A percentile compares a stretch with the other conserved stretches of the same genome.
Evolutionary conservation across 2,797 vertebrate genomes (phyloP).

Genomic region (Nannoperca obscura): DNA sequence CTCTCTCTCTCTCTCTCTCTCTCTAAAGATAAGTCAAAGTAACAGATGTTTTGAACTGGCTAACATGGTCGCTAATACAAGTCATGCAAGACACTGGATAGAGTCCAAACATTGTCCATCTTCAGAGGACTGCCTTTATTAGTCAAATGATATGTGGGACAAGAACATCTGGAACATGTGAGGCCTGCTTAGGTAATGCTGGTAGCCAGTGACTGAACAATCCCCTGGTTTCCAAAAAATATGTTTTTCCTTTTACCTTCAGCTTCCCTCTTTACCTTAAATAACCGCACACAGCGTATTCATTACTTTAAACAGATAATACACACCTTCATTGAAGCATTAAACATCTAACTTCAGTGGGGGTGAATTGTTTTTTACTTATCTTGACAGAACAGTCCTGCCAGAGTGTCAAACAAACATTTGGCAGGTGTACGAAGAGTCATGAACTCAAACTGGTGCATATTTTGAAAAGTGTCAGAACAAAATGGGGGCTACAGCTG

Average conservation of each 20-base stretch:
- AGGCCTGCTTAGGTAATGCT: slow-evolving; percentile 69
- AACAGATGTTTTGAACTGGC: slow-evolving; percentile 76
- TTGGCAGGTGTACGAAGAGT: slow-evolving; percentile 26
- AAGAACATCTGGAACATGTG: slow-evolving; percentile 76
- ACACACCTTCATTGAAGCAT: not conserved
- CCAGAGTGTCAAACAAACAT: not conserved
- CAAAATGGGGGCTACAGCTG: not conserved
- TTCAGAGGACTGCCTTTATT: slow-evolving; percentile 65
- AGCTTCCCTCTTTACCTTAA: slow-evolving; percentile 46
- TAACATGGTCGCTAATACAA: slow-evolving; percentile 71
- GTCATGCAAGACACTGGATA: slow-evolving; percentile 70
- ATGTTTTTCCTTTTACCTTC: slow-evolving; percentile 42
- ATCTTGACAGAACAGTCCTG: slow-evolving; percentile 8
- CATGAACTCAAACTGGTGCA: not conserved
- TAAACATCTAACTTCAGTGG: not conserved
- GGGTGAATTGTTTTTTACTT: not conserved
- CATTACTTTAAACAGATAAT: slow-evolving; percentile 16
- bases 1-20: slow-evolving; percentile 12
- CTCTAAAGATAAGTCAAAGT: slow-evolving; percentile 72
- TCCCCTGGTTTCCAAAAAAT: slow-evolving; percentile 24
- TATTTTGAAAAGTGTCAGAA: slow-evolving; percentile 34
- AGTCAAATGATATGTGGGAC: slow-evolving; percentile 61
- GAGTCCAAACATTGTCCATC: slow-evolving; percentile 68
- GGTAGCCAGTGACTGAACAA: slow-evolving; percentile 54
- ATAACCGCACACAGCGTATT: slow-evolving; percentile 31